Base-by-base conservation (phyloP, 2,113 vertebrate genomes). In the Bufo bufo region DNA sequence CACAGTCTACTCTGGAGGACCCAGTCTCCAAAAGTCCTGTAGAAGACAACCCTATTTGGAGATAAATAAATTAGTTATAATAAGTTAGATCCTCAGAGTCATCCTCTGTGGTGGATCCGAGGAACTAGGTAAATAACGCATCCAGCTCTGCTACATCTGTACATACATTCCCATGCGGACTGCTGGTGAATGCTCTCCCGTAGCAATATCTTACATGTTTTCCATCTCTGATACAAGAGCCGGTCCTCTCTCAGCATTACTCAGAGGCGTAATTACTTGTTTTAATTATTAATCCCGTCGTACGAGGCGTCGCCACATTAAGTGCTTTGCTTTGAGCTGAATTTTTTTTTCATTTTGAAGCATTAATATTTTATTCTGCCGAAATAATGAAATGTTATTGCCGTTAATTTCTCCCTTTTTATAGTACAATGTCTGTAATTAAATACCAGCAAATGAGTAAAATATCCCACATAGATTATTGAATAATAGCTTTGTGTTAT, bases 361-460 rank as follows among this genome's bases (percentile, higher is more conserved):
- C 71, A 74, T 74, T 74, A 49, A 74, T 74, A 74, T 74, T 74
- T 74, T 12, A 74, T 74, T 47, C 16, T 49, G 16, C 71, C 19
- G 43, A 49, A 74, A 74, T 74, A 74, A 74, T 74, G 45, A 49
- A 74, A 19, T 9, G 71, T 49, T 74, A 47, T 74, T 74, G 13
- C 16, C 45, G 16, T 6, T 74, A 47, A 74, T 74, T 74, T 74
- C 71, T 49, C 71, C 45, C 19, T 47, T 74, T 74, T 74, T 17
- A 49, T 45, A 5, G 71, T 45, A 49, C 71, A 74, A 74, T 19
- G 71, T 49, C 71, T 74, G 43, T 74, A 74, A 74, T 74, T 74
- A 74, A 74, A 74, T 74, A 74, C 1, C 71, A 19, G 45, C 14
- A 47, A 74, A 74, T 74, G 71, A 74, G 71, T 74, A 74, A 74